Evolutionary conservation across 2,797 vertebrate genomes (phyloP).

Genomic region (Rhinoraja longicauda): DNA sequence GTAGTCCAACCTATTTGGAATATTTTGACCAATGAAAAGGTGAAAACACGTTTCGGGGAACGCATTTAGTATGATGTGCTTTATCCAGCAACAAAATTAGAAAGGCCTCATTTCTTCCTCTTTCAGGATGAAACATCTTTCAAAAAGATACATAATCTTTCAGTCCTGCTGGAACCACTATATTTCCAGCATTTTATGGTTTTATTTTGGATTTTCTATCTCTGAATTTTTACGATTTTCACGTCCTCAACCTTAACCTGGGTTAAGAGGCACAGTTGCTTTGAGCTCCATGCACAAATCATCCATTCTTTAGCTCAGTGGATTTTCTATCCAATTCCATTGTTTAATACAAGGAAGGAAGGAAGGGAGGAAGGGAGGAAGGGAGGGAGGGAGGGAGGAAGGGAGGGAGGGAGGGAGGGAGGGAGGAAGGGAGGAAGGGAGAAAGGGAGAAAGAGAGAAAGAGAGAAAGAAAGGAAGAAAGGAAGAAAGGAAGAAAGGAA

Average conservation of each 20-base stretch:
- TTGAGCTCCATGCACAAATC: neutral
- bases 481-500: too few relatives aligned
- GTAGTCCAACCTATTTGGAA: neutral
- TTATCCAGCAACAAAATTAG: neutral
- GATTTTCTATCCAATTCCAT: neutral
- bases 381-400: too few relatives aligned
- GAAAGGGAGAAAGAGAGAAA: neutral
- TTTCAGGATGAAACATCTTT: constrained; percentile 5
- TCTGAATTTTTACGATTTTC: too few relatives aligned
- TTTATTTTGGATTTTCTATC: too few relatives aligned
- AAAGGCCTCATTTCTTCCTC: neutral
- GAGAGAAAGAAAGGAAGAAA: neutral
- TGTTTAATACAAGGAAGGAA: neutral
- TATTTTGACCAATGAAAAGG: neutral
- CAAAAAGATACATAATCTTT: neutral
- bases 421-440: neutral
- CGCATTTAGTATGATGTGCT: too few relatives aligned
- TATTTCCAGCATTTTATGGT: too few relatives aligned
- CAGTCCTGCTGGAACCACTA: neutral
- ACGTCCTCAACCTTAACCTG: neutral
- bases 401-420: neutral
- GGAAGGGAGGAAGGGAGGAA: neutral
- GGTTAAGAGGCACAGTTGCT: neutral
- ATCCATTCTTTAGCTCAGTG: neutral
- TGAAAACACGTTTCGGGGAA: neutral